Evolutionary conservation across 1,140 invertebrate species (phyloP).

Genomic region (Drosophila bocki): DNA sequence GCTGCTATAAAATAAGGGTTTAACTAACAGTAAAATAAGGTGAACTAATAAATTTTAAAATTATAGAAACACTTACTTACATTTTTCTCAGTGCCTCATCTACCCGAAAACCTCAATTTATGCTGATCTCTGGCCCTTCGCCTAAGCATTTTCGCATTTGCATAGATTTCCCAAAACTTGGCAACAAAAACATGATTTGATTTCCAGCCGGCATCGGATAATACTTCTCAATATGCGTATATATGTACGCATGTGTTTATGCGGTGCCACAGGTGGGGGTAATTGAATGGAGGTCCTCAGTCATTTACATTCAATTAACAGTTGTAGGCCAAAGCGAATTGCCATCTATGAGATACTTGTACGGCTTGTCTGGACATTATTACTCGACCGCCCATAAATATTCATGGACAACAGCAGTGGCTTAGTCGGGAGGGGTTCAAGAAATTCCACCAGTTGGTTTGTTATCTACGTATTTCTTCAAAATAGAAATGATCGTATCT

Average conservation of each 20-base stretch:
- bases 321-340: conserved; percentile 56
- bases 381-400: conserved; percentile 30
- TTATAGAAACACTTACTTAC: neutral
- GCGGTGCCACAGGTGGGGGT: conserved; percentile 60
- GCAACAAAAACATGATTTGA: conserved; percentile 54
- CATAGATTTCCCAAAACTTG: conserved; percentile 51
- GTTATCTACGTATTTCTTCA: neutral
- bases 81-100: conserved; percentile 27
- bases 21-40: neutral
- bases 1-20: neutral
- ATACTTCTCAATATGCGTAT: conserved; percentile 23
- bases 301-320: conserved; percentile 82
- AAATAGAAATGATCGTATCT: neutral
- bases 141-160: conserved; percentile 28
- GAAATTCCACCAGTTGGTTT: neutral
- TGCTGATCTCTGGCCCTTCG: conserved; percentile 40
- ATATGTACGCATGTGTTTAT: conserved; percentile 21
- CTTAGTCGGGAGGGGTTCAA: neutral
- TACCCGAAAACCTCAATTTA: conserved; percentile 29
- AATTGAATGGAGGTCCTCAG: conserved; percentile 70
- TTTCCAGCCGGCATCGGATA: conserved; percentile 46
- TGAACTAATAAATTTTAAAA: neutral
- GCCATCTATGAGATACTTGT: conserved; percentile 54
- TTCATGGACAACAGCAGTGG: conserved; percentile 32
- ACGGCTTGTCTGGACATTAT: conserved; percentile 23